Percentiles rank a stretch among this genome's conserved stretches.
These are phyloP conservation scores for Acutogordius australiensis DNA, from an alignment of 2,888 invertebrate species.

Conservation along the genomic window DNA sequence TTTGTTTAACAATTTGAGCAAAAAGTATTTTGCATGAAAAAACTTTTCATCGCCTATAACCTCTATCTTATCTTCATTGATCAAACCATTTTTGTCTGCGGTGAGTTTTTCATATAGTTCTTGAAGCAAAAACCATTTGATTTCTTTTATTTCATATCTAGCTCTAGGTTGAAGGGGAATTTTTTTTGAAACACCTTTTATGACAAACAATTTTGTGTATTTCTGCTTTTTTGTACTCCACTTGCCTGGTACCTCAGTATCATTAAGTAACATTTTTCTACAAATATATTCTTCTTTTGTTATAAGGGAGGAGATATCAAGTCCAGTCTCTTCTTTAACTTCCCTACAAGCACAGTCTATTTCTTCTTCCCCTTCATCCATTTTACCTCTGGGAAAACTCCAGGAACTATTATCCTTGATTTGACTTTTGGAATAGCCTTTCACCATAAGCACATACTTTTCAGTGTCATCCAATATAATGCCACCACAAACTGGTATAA, in stretches of 20 bases:
- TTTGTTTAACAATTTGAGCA: too few species aligned
- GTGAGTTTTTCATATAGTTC: too few species aligned
- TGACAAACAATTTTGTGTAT: neutral
- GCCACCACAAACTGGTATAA: conserved; percentile 1
- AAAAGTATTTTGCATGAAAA: too few species aligned
- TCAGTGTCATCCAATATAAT: neutral
- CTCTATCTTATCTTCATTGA: too few species aligned
- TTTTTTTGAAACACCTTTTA: neutral
- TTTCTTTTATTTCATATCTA: conserved; percentile 1
- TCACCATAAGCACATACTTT: neutral
- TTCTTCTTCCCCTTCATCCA: neutral
- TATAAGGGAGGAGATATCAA: neutral
- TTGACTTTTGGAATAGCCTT: neutral
- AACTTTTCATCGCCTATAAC: too few species aligned
- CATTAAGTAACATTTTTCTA: neutral
- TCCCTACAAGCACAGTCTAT: neutral
- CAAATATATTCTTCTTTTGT: neutral
- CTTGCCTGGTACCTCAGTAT: neutral
- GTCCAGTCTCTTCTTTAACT: neutral
- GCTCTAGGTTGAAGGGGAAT: neutral
- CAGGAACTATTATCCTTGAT: neutral
- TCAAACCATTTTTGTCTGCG: too few species aligned
- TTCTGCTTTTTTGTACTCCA: neutral
- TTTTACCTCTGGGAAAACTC: conserved; percentile 5
- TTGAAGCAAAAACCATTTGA: neutral